A percentile compares a stretch with the other conserved stretches of the same genome.
Conservation (phyloP, 1,140 invertebrate genomes). For the Meteorus sp. region DNA sequence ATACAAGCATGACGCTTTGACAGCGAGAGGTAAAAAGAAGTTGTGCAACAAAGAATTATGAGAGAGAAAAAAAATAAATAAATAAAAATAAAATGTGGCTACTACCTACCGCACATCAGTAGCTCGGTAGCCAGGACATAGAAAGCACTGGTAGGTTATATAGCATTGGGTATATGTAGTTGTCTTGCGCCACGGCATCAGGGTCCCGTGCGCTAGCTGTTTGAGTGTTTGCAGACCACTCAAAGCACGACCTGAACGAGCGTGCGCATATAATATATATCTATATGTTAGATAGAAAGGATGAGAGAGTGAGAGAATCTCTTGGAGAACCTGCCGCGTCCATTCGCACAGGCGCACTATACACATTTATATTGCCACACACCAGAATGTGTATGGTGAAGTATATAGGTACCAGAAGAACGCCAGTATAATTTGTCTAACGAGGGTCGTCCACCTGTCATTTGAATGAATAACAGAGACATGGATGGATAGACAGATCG, state of each 20-base stretch:
- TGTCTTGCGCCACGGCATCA: conserved; percentile 28
- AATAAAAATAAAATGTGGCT: no score
- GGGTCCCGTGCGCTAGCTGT: conserved; percentile 23
- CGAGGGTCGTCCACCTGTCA: conserved; percentile 48
- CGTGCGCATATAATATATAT: no score
- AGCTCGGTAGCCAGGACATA: conserved; percentile 25
- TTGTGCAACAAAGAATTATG: no score
- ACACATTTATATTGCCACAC: conserved; percentile 5
- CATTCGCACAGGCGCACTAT: no score
- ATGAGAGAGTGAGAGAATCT: no score
- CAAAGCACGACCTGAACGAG: conserved; percentile 47
- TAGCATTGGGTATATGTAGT: conserved; percentile 20
- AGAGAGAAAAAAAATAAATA: no score
- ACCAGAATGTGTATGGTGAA: conserved; percentile 13
- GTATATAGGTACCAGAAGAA: conserved; percentile 40
- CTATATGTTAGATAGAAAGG: no score
- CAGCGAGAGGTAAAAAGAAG: no score
- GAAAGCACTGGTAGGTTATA: no score
- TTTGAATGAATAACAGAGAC: conserved; percentile 32
- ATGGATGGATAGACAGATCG: conserved; percentile 35
- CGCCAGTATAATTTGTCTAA: conserved; percentile 49
- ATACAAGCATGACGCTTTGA: no score
- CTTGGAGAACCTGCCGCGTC: conserved; percentile 17
- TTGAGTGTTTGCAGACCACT: conserved; percentile 52
- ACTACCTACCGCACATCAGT: no score